phyloP scores from a whole-genome alignment of 1,140 invertebrate genomes.

The Glossosoma conforme region DNA sequence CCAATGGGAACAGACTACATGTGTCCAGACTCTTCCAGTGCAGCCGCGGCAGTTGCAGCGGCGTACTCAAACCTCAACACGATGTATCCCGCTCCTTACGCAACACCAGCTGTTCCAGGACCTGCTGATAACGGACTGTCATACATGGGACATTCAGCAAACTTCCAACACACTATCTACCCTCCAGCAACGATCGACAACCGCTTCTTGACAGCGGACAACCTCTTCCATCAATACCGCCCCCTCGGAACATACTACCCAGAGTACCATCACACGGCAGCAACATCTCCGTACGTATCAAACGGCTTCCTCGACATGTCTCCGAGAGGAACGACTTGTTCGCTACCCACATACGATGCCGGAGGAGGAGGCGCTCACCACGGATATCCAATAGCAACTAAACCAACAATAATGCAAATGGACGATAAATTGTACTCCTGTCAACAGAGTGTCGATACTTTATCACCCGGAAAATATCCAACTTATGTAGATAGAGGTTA shows the following conservation, averaged over 20 bases:
- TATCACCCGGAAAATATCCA: conserved; percentile 39
- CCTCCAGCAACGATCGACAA: conserved; percentile 67
- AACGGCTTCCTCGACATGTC: conserved; percentile 74
- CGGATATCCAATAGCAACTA: conserved; percentile 48
- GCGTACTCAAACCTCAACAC: conserved; percentile 80
- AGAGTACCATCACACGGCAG: conserved; percentile 66
- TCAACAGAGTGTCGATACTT: conserved; percentile 51
- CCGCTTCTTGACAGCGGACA: conserved; percentile 72
- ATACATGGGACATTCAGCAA: conserved; percentile 69
- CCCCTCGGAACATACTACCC: conserved; percentile 68
- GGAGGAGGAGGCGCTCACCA: conserved; percentile 51
- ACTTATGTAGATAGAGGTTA: conserved; percentile 49
- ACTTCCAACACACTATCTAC: conserved; percentile 68
- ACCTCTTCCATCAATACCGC: conserved; percentile 81
- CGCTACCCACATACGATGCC: conserved; percentile 49
- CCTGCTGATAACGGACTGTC: conserved; percentile 59
- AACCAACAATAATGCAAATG: conserved; percentile 41
- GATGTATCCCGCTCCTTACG: conserved; percentile 67
- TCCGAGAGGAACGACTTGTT: conserved; percentile 42
- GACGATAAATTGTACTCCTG: conserved; percentile 61
- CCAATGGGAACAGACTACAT: conserved; percentile 44
- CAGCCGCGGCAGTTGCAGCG: conserved; percentile 64
- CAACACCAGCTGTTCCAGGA: conserved; percentile 45
- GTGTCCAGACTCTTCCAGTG: conserved; percentile 57
- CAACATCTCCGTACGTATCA: conserved; percentile 60